Evolutionary conservation across 2,113 vertebrate genomes (phyloP), one percentile per base, ranked within the genome.

Genomic region (Pelodiscus sinensis): DNA sequence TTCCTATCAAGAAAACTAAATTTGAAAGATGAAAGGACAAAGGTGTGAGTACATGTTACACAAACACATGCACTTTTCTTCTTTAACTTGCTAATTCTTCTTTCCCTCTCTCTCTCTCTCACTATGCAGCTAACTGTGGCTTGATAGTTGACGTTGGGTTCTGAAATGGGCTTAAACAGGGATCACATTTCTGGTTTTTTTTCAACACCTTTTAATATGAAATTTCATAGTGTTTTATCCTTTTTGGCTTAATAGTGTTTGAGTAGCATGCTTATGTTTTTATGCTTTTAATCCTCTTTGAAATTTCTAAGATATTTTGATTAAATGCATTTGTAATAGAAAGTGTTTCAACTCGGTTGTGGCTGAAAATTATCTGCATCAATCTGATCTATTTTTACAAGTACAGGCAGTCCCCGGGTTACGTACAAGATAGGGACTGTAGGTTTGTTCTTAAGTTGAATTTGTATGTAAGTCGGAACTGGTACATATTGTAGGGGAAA

Each of bases 291-390:
- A 88, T 2, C 9, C 25, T 54, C 44, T 85, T 82, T 73, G 29
- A n/a, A 79, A 82, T 85, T 79, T 35, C 79, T 55, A 12, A 29
- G n/a, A 0, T 0, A 8, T 55, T 91, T 55, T 35, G 68, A 35
- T 65, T 68, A 68, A 16, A 68, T 5, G 60, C 54, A 38, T 60
- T 12, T 58, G 44, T 10, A 35, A 12, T 8, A 79, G 82, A n/a
- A 71, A 55, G 79, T 1, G 14, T 9, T 31, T 35, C 31, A 62
- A 79, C 52, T 54, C 82, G 86, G 9, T 3, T 0, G 44, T 25
- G 2, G 54, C 0, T 8, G 54, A 31, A 51, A n/a, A 62, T 79
- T 51, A 58, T 31, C 22, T 12, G 0, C 1, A 31, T 35, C 68
- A 52, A 68, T 82, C 50, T 9, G 57, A 55, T 6, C 54, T n/a